Evolutionary conservation across 2,888 invertebrate species (phyloP).

Genomic region (Lobophora halterata): DNA sequence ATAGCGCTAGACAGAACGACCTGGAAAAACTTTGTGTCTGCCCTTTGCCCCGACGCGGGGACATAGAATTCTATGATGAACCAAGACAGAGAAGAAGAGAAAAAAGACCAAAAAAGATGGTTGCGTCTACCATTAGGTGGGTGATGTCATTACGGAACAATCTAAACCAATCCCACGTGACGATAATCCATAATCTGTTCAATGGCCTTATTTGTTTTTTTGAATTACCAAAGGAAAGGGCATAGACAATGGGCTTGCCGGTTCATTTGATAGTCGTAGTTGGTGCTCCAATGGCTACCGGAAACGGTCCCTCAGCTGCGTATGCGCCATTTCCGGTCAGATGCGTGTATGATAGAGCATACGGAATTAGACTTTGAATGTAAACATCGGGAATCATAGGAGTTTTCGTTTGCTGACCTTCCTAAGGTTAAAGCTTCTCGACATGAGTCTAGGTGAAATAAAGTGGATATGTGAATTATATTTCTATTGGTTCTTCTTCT

Average conservation of each 20-base stretch:
- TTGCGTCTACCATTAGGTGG: no score
- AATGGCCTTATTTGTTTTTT: constrained; percentile 53
- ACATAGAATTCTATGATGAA: no score
- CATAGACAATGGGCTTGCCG: constrained; percentile 62
- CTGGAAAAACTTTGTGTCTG: no score
- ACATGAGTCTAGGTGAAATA: no score
- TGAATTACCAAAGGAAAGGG: constrained; percentile 50
- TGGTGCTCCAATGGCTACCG: constrained; percentile 58
- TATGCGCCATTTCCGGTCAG: constrained; percentile 66
- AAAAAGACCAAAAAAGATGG: no score
- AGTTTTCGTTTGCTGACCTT: constrained; percentile 8
- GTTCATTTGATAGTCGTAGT: constrained; percentile 60
- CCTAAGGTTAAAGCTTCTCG: no score
- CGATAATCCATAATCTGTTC: constrained; percentile 43
- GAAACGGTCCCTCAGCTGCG: constrained; percentile 59
- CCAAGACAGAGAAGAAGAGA: no score
- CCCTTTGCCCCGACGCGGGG: no score
- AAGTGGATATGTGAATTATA: no score
- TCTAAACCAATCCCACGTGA: constrained; percentile 28
- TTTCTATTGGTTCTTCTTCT: no score
- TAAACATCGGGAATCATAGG: constrained; percentile 33
- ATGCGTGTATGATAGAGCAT: constrained; percentile 60
- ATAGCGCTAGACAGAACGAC: no score
- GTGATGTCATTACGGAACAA: constrained; percentile 28
- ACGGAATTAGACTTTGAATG: constrained; percentile 48